Percentiles rank a stretch among this genome's conserved stretches.
Evolutionary conservation across 2,797 vertebrate species (phyloP).

Genomic region (Argyrosomus regius): DNA sequence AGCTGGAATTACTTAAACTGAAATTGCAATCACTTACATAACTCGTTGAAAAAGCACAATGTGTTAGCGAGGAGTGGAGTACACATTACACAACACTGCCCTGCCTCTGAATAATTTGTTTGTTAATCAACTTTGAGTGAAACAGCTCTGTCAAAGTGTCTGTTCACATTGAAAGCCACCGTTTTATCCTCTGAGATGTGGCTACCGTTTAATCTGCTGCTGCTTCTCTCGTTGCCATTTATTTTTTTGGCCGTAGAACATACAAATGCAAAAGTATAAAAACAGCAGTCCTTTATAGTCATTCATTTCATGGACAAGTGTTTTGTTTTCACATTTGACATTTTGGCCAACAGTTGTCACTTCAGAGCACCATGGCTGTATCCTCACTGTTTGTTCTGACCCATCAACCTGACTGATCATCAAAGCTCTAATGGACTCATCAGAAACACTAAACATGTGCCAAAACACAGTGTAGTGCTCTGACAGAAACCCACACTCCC

Average conservation of each 20-base stretch:
- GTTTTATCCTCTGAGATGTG: neutral
- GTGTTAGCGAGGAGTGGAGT: neutral
- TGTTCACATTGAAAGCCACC: neutral
- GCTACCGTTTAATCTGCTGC: slow-evolving; percentile 3
- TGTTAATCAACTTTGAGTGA: neutral
- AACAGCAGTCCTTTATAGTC: neutral
- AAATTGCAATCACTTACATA: neutral
- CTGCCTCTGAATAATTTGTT: neutral
- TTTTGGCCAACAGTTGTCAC: slow-evolving; percentile 41
- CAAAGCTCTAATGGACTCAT: slow-evolving; percentile 51
- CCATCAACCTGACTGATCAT: slow-evolving; percentile 60
- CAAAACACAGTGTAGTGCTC: slow-evolving; percentile 41
- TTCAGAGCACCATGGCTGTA: slow-evolving; percentile 22
- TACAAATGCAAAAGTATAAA: slow-evolving; percentile 3
- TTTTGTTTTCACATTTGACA: slow-evolving; percentile 44
- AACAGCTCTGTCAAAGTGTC: slow-evolving; percentile 3
- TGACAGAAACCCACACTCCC: slow-evolving; percentile 59
- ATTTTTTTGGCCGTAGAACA: slow-evolving; percentile 21
- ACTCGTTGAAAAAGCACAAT: neutral
- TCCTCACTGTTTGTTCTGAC: slow-evolving; percentile 43
- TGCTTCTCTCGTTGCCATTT: slow-evolving; percentile 6
- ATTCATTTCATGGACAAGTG: neutral
- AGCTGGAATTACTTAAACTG: neutral
- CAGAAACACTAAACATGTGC: slow-evolving; percentile 50
- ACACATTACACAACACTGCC: neutral